These are phyloP conservation scores for Monopis laevigella DNA, from an alignment of 2,888 invertebrate genomes.

Conservation along the genomic window DNA sequence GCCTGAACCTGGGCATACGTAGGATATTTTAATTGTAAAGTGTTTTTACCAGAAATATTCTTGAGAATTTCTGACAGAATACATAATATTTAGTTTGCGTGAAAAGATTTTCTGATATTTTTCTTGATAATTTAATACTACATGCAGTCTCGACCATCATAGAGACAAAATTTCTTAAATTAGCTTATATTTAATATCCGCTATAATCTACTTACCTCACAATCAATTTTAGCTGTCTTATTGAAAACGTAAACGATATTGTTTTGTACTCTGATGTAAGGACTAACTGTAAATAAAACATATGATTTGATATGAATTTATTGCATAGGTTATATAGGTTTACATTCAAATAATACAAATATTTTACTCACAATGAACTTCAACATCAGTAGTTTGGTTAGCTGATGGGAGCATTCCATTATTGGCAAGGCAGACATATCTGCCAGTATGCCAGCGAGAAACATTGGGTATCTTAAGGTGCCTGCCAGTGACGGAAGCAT, in stretches of 20 bases:
- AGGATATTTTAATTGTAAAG: background rate
- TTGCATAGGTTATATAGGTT: background rate
- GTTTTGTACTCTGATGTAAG: slow-evolving; percentile 81
- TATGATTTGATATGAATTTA: background rate
- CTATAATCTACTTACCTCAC: slow-evolving; percentile 77
- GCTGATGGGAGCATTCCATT: slow-evolving; percentile 89
- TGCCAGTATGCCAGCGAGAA: slow-evolving; percentile 77
- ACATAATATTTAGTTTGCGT: too few relatives aligned
- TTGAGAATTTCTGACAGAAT: too few relatives aligned
- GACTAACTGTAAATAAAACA: slow-evolving; percentile 74
- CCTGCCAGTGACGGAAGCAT: slow-evolving; percentile 78
- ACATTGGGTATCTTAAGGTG: slow-evolving; percentile 79
- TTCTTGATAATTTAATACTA: too few relatives aligned
- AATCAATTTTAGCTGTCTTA: slow-evolving; percentile 78
- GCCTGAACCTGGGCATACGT: slow-evolving; percentile 85
- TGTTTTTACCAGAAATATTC: background rate
- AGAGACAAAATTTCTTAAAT: too few relatives aligned
- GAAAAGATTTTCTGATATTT: too few relatives aligned
- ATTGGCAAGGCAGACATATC: slow-evolving; percentile 80
- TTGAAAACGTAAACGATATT: slow-evolving; percentile 78
- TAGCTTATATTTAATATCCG: too few relatives aligned
- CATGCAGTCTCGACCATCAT: too few relatives aligned
- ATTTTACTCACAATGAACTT: slow-evolving; percentile 85
- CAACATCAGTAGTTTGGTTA: slow-evolving; percentile 82
- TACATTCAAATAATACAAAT: background rate